phyloP scores from a whole-genome alignment of 2,797 vertebrate species.

The Tangara arthus region DNA sequence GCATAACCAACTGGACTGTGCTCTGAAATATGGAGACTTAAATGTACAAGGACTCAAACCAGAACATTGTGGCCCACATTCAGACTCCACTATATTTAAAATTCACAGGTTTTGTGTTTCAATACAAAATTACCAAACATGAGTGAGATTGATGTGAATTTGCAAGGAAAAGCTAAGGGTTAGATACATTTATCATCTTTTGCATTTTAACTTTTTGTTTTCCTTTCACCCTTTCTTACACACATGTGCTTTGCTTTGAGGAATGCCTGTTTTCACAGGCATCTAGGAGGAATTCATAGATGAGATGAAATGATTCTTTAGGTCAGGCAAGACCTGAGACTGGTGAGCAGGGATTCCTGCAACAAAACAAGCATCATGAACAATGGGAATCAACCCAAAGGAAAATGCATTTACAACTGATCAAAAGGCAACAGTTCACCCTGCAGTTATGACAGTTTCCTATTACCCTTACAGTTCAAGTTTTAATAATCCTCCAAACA shows the following conservation, averaged over 20 bases:
- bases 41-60: neutral
- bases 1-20: neutral
- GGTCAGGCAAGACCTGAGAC: neutral
- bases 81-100: neutral
- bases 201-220: neutral
- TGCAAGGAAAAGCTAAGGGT: neutral
- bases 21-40: neutral
- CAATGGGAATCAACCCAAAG: neutral
- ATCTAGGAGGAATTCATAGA: neutral
- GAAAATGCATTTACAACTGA: neutral
- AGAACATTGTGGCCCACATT: neutral
- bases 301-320: neutral
- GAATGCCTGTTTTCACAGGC: neutral
- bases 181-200: neutral
- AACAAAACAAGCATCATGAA: neutral
- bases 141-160: rapidly evolving
- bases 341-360: neutral
- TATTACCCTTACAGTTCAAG: neutral
- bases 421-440: neutral
- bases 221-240: neutral
- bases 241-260: neutral
- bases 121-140: neutral
- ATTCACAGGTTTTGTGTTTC: neutral
- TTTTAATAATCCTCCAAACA: neutral
- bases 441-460: neutral